Evolutionary conservation across 2,113 vertebrate genomes (phyloP), one percentile per base, ranked within the genome.

Genomic region (Benthochromis sp.): DNA sequence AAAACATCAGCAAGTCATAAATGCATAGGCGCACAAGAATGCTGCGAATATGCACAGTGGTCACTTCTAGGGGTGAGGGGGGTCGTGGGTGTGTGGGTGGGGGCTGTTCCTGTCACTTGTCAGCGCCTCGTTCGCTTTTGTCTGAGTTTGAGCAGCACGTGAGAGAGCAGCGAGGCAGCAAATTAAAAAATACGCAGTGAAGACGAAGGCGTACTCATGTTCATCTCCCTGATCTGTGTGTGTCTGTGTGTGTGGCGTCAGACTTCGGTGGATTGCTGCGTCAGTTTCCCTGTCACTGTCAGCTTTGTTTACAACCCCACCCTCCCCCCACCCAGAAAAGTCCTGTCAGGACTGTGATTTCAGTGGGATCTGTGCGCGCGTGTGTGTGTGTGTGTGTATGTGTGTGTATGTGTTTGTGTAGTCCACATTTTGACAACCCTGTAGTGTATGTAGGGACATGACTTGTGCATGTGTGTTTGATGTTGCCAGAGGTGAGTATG

Each of bases 121-220:
- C 78, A 55, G 47, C 17, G n/a, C 53, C 57, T 89, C 61, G 81
- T 88, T 91, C 61, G 27, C 61, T 87, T 83, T 84, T 86, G 88
- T 93, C 83, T 86, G 89, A 82, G 83, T 92, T 85, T 84, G 92
- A 86, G 85, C 78, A 38, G 24, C 12, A 38, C 13, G 63, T 11
- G 69, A 73, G 40, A 45, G 82, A 87, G 84, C 93, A 90, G 86
- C 82, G 83, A 94, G 91, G 92, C 93, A 90, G 90, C 89, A 95
- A 95, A 96, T 92, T 95, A 91, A 94, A 94, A 93, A 94, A 92
- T 89, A 92, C 86, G 80, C 92, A 79, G 88, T 83, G 88, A 81
- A 87, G 90, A 89, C 17, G 63, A 83, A 91, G 86, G 95, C 93
- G 90, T 93, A 93, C 92, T 90, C 80, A 66, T 88, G 89, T 89